Evolutionary conservation across 1,140 invertebrate genomes (phyloP), one percentile per base, ranked within the genome.

Genomic region (Cotesia typhae): DNA sequence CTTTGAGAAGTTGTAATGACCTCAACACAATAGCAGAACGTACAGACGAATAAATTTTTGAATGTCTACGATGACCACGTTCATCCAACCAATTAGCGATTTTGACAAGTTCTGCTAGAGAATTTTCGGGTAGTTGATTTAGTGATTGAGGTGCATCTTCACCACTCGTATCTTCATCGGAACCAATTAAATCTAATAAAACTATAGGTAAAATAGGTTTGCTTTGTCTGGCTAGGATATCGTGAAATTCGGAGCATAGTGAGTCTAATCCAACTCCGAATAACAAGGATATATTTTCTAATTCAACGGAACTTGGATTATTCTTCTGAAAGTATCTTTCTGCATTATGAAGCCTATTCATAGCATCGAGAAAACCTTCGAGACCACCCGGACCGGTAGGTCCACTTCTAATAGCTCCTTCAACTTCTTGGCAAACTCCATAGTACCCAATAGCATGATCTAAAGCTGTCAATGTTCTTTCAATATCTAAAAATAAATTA

Each of bases 311-410:
- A 81, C 95, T 94, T 2, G 95, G 94, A 86, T 97, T 97, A 82
- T 97, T 94, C 81, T 94, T 94, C 80, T 96, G 92, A 86, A 99
- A 99, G 84, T 98, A 99, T 51, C 91, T 91, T 79, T 95, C 92
- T 63, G 97, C 96, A 76, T 93, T 92, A 63, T 94, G 91, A 52
- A 99, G 86, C 79, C 93, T 92, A 80, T 95, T 94, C 87, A 98
- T 91, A 3, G 95, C 93, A 78, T 93, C 88, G 12, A 98, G 87
- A 85, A 93, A 97, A 17, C 88, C 85, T 35, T 93, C 90, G n/a
- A 95, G 84, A 57, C 90, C 90, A 75, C 88, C 83, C 2, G 87
- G 85, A n/a, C 90, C 89, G 70, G 80, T 87, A 4, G 92, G 92
- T 37, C 95, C 95, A 78, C 91, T 91, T 77, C 92, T 90, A 57